These are phyloP conservation scores for Menidia menidia DNA, from an alignment of 2,797 vertebrate genomes.

Conservation along the genomic window DNA sequence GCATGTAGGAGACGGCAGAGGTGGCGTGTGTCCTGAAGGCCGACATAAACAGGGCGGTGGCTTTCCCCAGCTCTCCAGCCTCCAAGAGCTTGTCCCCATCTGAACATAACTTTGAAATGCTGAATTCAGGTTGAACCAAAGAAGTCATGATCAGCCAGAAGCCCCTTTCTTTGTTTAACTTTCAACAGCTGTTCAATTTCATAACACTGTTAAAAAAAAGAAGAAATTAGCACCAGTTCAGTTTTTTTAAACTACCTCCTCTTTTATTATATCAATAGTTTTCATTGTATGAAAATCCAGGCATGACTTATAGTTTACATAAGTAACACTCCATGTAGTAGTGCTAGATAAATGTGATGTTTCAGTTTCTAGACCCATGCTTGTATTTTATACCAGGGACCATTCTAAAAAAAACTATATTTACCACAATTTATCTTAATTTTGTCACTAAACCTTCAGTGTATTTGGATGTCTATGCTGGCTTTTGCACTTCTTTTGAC, in stretches of 20 bases:
- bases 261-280: background rate
- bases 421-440: background rate
- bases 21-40: conserved; percentile 87
- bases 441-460: background rate
- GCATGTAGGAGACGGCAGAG: conserved; percentile 80
- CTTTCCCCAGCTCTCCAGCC: conserved; percentile 73
- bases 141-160: conserved; percentile 66
- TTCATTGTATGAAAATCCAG: background rate
- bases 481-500: background rate
- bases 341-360: background rate
- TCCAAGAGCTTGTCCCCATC: conserved; percentile 84
- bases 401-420: background rate
- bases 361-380: background rate
- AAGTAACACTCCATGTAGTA: background rate
- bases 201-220: conserved; percentile 13
- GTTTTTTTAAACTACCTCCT: too few relatives aligned
- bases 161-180: background rate
- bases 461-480: background rate
- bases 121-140: conserved; percentile 63
- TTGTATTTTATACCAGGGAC: background rate
- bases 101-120: conserved; percentile 77
- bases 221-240: background rate
- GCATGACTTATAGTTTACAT: background rate
- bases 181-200: conserved; percentile 19
- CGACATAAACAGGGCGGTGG: conserved; percentile 86